Percentiles rank a stretch among this genome's conserved stretches.
phyloP scores from a whole-genome alignment of 2,113 vertebrate genomes.

The Numida meleagris region DNA sequence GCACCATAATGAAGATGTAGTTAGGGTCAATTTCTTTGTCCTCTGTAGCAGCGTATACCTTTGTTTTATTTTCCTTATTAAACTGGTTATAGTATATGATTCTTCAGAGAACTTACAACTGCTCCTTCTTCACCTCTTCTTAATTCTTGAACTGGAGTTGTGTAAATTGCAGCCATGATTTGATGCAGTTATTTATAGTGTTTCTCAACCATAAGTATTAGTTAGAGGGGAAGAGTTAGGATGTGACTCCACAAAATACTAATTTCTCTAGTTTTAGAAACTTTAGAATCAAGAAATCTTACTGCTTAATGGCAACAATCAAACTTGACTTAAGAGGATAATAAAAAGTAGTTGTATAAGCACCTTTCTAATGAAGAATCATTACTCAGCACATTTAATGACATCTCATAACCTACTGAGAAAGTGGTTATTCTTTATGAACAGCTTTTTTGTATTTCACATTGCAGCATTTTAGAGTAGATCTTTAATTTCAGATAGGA shows the following conservation, averaged over 20 bases:
- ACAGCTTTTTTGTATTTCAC: not conserved
- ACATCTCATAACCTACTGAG: not conserved
- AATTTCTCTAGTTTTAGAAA: not conserved
- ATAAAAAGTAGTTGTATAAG: not conserved
- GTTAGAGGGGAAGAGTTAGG: not conserved
- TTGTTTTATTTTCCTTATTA: not conserved
- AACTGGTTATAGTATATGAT: not conserved
- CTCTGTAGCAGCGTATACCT: not conserved
- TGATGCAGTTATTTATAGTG: not conserved
- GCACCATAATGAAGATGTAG: not conserved
- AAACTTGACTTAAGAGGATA: not conserved
- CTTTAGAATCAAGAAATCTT: not conserved
- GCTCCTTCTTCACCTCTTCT: not conserved
- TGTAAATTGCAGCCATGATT: not conserved
- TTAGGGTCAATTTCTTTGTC: not conserved
- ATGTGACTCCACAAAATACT: not conserved
- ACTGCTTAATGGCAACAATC: not conserved
- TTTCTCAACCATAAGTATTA: not conserved
- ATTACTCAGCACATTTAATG: not conserved
- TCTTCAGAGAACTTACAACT: not conserved
- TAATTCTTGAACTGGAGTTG: not conserved
- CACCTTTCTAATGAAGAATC: not conserved
- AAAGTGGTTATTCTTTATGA: not conserved
- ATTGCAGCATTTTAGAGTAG: not conserved
- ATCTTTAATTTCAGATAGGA: not conserved